Evolutionary conservation across 2,888 invertebrate species (phyloP), one percentile per base, ranked within the genome.

Genomic region (Cryptocephalus primarius): DNA sequence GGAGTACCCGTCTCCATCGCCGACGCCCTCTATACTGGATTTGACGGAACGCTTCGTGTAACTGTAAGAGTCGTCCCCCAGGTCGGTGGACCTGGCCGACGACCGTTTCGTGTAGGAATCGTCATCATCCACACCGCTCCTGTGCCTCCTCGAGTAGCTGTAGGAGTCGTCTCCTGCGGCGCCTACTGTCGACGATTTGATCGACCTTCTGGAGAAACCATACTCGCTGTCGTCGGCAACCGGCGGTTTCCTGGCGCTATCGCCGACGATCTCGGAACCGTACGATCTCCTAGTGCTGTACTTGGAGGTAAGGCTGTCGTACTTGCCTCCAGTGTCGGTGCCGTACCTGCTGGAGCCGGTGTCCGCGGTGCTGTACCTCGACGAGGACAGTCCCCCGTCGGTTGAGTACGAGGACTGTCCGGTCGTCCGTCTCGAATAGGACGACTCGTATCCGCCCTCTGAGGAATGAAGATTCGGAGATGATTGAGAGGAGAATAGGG

Each of bases 371-470:
- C 49, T 49, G 12, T 36, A 36, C 12, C 12, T 36, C 11, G 36
- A 36, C 12, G 9, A 12, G 43, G 44, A 10, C 40, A 10, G 44
- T 9, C 32, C 41, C 8, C 52, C 61, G 32, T 64, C 65, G 2
- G 58, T 54, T 10, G 62, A 57, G 43, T 60, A 60, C 8, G 63
- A 59, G 8, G 65, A 64, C 44, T 58, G 58, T 33, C 55, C 56
- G 9, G 64, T 52, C 42, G 60, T 57, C 56, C 67, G 55, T 47
- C 59, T 60, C 53, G 63, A 65, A 4, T 14, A 43, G 13, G 66
- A 66, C 9, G 67, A 64, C 48, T 66, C 66, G 47, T 59, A 60
- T 36, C 65, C 62, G 32, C 63, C 65, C 56, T 67, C 68, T 67
- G 66, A 56, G 62, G 55, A 63, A 36, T 41, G 48, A 49, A 44